Conservation (phyloP, 1,140 invertebrate genomes). For the Meloidogyne hapla region DNA sequence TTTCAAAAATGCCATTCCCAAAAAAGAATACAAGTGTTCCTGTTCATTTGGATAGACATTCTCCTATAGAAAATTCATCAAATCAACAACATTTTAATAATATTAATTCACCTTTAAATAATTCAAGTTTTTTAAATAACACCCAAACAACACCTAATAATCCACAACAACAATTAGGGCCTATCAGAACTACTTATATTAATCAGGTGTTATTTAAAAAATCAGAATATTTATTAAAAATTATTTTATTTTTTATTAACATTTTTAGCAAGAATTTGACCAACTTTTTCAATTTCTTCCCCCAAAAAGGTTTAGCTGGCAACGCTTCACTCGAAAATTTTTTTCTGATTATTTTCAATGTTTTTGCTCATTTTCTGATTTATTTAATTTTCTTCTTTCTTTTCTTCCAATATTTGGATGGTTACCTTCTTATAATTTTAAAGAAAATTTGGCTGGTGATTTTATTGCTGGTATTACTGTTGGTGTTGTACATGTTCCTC, state of each 20-base stretch:
- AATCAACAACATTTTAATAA: background rate
- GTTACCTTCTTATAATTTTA: slow-evolving; percentile 53
- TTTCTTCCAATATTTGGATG: slow-evolving; percentile 48
- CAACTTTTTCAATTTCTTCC: slow-evolving; percentile 14
- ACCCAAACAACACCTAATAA: background rate
- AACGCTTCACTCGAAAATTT: background rate
- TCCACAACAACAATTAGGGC: background rate
- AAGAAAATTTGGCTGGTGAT: slow-evolving; percentile 53
- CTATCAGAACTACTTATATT: slow-evolving; percentile 1
- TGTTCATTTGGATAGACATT: background rate
- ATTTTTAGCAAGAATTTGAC: slow-evolving; percentile 18
- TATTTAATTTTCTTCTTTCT: slow-evolving; percentile 1
- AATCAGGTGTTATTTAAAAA: background rate
- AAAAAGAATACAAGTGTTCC: slow-evolving; percentile 12
- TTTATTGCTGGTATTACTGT: slow-evolving; percentile 63
- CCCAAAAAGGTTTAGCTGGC: background rate
- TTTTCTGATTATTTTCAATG: slow-evolving; percentile 7
- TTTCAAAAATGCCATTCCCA: background rate
- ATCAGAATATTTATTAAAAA: background rate
- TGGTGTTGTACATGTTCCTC: slow-evolving; percentile 64
- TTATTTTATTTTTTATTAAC: background rate
- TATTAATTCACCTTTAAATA: background rate
- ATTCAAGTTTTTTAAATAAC: background rate
- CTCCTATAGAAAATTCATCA: background rate
- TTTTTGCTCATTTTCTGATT: background rate